Conservation (phyloP, 1,140 invertebrate genomes). For the Macrosteles quadrilineatus region DNA sequence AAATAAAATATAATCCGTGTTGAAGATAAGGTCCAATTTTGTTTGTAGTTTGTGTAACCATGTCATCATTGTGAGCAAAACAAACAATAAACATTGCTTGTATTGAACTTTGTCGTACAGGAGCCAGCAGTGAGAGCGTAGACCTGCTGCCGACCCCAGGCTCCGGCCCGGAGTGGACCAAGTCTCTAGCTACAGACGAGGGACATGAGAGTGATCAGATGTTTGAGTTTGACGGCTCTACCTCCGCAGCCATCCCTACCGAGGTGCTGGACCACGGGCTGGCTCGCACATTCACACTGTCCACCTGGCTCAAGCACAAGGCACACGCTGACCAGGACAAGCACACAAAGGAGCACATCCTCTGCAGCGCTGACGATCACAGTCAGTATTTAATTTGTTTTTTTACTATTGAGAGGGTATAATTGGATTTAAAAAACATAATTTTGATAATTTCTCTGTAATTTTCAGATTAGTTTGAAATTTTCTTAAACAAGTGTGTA, state of each 20-base stretch:
- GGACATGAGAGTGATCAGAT: constrained; percentile 88
- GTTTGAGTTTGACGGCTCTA: constrained; percentile 90
- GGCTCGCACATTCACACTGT: constrained; percentile 80
- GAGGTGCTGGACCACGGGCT: constrained; percentile 72
- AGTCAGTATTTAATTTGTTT: constrained; percentile 80
- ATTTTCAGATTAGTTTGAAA: background rate
- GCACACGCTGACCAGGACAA: constrained; percentile 71
- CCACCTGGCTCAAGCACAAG: constrained; percentile 91
- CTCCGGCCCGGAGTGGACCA: constrained; percentile 81
- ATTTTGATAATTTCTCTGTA: constrained; percentile 16
- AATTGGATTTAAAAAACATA: no score
- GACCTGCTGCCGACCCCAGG: constrained; percentile 87
- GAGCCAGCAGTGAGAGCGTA: constrained; percentile 66
- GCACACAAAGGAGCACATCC: constrained; percentile 90
- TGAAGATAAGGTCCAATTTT: no score
- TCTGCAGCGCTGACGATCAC: constrained; percentile 96
- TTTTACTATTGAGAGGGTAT: no score
- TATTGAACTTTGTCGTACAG: no score
- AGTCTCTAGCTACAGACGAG: constrained; percentile 82
- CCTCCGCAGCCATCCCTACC: constrained; percentile 79
- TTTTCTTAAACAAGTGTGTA: no score
- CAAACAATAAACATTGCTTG: no score
- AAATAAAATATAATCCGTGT: no score
- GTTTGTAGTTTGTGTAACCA: no score
- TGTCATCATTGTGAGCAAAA: no score